Evolutionary conservation across 2,113 vertebrate genomes (phyloP), one percentile per base, ranked within the genome.

Genomic region (Hystrix brachyura): DNA sequence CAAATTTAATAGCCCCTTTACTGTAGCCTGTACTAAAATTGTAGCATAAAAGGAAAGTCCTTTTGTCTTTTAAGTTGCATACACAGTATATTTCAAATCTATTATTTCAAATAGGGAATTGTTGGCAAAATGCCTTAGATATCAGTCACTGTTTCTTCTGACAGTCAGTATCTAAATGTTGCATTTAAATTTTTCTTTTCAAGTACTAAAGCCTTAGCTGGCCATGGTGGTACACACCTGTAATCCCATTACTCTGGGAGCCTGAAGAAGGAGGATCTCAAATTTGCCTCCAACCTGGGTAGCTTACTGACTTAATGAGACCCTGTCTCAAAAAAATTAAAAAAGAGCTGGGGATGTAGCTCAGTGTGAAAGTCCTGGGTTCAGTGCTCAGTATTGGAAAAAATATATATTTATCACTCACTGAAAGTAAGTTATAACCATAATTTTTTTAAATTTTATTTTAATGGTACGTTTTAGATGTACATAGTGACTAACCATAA

Each of bases 341-440:
- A 51, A 51, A 78, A 78, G 46, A 27, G 25, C 46, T 78, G 25
- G 10, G 46, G 27, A 51, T 78, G 46, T 51, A 78, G 74, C 46
- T 78, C 46, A 51, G 74, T 15, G 74, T 46, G 29, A 76, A 29
- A 14, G 46, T 76, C 25, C 46, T 76, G 72, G 46, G 25, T 76
- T 51, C 46, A 76, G 29, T 48, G 23, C 46, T 76, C 43, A 76
- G 5, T 14, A 76, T 27, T 51, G 7, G 13, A 78, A 72, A 65
- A 71, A 32, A 32, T 78, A 78, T 86, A 27, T 85, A 78, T 34
- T 71, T 81, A 76, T 32, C 29, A 74, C n/a, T 97, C 48, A 69
- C 7, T 89, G 64, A 89, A 94, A 80, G 72, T 53, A 95, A 94
- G 53, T 84, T 85, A 85, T 65, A 91, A 46, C 7, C 67, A 74